phyloP scores from a whole-genome alignment of 2,888 invertebrate genomes.

The Molanna angustata region DNA sequence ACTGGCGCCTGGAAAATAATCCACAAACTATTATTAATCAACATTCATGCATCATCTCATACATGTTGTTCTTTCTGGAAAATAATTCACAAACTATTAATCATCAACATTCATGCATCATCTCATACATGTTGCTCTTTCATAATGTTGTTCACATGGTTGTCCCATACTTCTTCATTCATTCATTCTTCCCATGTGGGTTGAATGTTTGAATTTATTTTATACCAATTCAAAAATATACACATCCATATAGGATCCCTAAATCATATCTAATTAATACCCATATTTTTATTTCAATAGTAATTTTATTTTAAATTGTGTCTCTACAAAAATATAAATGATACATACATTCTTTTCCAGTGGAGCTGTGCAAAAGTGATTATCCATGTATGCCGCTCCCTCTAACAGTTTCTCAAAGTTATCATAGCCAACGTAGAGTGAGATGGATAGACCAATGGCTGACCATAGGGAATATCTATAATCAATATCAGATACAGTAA shows the following conservation, averaged over 20 bases:
- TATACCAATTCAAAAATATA: background rate
- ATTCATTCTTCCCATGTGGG: too few species aligned
- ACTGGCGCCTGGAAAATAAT: conserved; percentile 83
- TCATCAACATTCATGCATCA: too few species aligned
- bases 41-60: too few species aligned
- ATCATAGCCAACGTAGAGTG: conserved; percentile 88
- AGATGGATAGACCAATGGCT: conserved; percentile 97
- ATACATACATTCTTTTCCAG: conserved; percentile 83
- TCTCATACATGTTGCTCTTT: too few species aligned
- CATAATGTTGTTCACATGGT: too few species aligned
- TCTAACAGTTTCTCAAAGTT: conserved; percentile 90
- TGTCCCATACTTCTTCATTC: too few species aligned
- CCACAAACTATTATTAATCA: too few species aligned
- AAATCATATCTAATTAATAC: background rate
- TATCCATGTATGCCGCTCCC: conserved; percentile 92
- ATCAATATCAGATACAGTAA: background rate
- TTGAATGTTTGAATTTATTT: too few species aligned
- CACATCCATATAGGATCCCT: background rate
- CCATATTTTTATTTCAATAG: background rate
- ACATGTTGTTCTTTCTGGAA: too few species aligned
- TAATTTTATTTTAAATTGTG: background rate
- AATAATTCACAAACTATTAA: too few species aligned
- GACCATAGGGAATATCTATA: conserved; percentile 87
- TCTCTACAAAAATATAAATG: background rate
- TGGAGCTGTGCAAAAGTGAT: conserved; percentile 85